These are phyloP conservation scores for Oncorhynchus nerka DNA, from an alignment of 2,113 vertebrate genomes.

Conservation along the genomic window DNA sequence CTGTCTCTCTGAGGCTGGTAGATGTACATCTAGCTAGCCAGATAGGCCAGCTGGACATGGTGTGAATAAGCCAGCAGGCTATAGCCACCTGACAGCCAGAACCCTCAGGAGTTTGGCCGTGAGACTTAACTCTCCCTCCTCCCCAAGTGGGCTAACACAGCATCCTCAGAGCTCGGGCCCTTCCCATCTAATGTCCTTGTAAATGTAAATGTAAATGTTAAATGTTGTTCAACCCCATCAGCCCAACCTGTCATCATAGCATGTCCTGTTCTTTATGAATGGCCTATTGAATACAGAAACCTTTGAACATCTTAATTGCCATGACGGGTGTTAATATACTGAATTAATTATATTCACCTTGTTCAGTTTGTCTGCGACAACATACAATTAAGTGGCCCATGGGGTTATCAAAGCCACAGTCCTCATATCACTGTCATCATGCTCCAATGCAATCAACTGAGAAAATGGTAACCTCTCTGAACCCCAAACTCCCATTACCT, in stretches of 20 bases:
- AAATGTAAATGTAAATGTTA: no score
- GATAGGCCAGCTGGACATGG: not conserved
- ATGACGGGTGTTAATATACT: no score
- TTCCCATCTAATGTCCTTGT: not conserved
- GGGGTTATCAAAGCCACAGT: not conserved
- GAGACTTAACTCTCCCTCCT: not conserved
- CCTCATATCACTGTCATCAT: not conserved
- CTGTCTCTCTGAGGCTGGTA: not conserved
- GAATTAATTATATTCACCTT: no score
- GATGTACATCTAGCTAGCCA: not conserved
- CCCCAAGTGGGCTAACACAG: not conserved
- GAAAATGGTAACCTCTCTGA: not conserved
- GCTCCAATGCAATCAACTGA: not conserved
- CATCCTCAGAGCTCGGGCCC: not conserved
- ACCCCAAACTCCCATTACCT: not conserved
- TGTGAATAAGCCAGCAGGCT: not conserved
- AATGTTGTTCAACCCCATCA: not conserved
- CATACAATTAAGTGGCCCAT: not conserved
- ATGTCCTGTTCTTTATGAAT: not conserved
- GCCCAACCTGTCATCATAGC: not conserved
- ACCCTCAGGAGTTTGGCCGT: not conserved
- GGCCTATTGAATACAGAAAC: not conserved
- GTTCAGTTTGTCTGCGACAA: not conserved
- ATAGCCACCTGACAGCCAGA: conserved; percentile 1
- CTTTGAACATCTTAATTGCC: not conserved